phyloP scores from a whole-genome alignment of 1,140 invertebrate genomes.

The Trichonephila clavata region DNA sequence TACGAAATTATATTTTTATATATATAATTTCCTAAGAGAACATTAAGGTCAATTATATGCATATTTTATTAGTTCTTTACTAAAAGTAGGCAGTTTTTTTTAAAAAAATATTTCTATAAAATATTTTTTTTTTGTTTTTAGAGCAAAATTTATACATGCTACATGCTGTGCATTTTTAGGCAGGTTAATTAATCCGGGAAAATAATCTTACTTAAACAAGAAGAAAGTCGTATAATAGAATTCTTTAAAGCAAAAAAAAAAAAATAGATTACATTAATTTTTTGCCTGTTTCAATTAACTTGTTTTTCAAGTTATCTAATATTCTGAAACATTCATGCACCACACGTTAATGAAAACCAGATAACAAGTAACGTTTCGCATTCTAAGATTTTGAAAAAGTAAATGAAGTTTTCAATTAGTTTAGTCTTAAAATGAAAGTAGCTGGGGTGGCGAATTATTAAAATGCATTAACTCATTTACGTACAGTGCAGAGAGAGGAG shows the following conservation, averaged over 20 bases:
- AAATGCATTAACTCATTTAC: conserved; percentile 11
- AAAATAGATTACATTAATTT: neutral
- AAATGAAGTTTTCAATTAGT: neutral
- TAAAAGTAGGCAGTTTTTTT: too few relatives aligned
- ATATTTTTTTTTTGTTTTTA: neutral
- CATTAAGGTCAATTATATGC: too few relatives aligned
- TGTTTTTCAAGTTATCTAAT: conserved; percentile 3
- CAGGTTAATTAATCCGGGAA: neutral
- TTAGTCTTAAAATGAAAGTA: neutral
- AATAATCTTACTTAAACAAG: neutral
- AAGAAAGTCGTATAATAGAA: neutral
- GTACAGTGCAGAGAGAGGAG: neutral
- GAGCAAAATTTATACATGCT: neutral
- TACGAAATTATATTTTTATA: too few relatives aligned
- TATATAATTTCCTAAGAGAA: too few relatives aligned
- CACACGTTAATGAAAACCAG: neutral
- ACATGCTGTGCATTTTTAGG: neutral
- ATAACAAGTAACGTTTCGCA: neutral
- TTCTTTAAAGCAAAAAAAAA: neutral
- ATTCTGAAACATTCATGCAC: neutral
- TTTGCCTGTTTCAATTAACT: conserved; percentile 4
- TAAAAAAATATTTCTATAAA: too few relatives aligned
- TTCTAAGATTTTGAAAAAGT: neutral
- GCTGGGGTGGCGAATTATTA: neutral
- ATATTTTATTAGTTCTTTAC: too few relatives aligned